Conservation (phyloP, 2,888 invertebrate species). For the Diadegma fenestrale region DNA sequence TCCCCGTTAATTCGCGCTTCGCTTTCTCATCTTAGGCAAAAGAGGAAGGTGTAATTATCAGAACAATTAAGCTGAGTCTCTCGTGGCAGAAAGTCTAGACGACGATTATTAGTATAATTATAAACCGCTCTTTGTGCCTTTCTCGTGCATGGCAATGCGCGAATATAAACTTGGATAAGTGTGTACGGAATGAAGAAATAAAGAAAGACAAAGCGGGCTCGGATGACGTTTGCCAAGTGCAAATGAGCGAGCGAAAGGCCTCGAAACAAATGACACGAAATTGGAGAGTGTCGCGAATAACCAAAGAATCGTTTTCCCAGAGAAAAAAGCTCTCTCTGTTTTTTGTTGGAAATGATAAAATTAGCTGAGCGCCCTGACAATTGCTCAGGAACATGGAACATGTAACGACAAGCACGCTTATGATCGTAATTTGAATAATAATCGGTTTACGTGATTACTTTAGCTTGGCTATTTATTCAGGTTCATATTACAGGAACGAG, state of each 20-base stretch:
- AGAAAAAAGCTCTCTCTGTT: neutral
- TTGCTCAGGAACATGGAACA: neutral
- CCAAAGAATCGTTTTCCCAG: neutral
- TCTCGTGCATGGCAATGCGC: neutral
- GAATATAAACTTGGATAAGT: neutral
- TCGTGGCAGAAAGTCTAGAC: constrained; percentile 39
- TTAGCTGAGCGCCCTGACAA: neutral
- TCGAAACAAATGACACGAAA: neutral
- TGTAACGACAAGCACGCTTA: neutral
- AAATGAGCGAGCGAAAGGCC: neutral
- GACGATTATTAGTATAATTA: constrained; percentile 56
- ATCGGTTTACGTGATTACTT: constrained; percentile 18
- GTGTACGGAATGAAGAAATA: constrained; percentile 29
- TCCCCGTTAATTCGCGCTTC: constrained; percentile 8
- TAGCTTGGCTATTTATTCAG: constrained; percentile 1
- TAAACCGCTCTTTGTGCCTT: constrained; percentile 19
- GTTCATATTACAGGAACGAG: constrained; percentile 6
- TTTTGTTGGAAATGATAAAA: neutral
- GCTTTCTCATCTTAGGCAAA: constrained; percentile 10
- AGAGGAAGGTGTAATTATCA: constrained; percentile 55
- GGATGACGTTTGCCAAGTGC: neutral
- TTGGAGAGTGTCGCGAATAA: neutral
- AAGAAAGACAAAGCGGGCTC: neutral
- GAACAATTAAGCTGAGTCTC: constrained; percentile 47
- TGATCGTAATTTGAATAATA: constrained; percentile 3